These are phyloP conservation scores for Crotalus tigris DNA, from an alignment of 2,113 vertebrate species.

Conservation along the genomic window DNA sequence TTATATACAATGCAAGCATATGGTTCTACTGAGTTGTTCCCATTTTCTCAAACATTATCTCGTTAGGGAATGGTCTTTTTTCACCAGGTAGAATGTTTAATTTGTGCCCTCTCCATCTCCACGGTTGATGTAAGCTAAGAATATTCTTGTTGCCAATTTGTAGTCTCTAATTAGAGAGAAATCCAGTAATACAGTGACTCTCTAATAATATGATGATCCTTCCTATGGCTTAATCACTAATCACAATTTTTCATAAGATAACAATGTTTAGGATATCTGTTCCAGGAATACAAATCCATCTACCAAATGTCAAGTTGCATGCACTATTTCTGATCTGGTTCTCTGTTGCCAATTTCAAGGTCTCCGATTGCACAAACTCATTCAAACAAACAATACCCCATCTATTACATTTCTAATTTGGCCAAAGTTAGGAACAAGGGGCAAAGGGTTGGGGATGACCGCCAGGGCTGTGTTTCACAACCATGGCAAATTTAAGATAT, in stretches of 20 bases:
- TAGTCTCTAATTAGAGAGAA: neutral
- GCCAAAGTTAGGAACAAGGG: neutral
- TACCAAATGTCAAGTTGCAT: neutral
- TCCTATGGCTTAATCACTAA: neutral
- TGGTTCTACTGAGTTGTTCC: neutral
- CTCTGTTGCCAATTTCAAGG: neutral
- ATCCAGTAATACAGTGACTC: neutral
- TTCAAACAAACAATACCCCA: neutral
- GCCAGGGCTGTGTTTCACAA: neutral
- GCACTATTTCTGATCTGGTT: neutral
- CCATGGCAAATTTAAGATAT: neutral
- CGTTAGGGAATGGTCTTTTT: neutral
- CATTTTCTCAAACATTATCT: neutral
- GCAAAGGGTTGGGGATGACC: neutral
- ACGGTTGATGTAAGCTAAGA: neutral
- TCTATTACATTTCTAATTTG: neutral
- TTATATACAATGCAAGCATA: constrained; percentile 26
- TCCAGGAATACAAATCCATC: neutral
- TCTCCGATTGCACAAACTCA: neutral
- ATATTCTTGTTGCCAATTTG: neutral
- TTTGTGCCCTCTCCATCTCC: neutral
- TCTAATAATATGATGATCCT: neutral
- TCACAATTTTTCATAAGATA: neutral
- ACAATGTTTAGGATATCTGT: neutral
- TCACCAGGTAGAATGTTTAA: neutral